These are phyloP conservation scores for Gobionotothen gibberifrons DNA, from an alignment of 2,797 vertebrate genomes.

Conservation along the genomic window DNA sequence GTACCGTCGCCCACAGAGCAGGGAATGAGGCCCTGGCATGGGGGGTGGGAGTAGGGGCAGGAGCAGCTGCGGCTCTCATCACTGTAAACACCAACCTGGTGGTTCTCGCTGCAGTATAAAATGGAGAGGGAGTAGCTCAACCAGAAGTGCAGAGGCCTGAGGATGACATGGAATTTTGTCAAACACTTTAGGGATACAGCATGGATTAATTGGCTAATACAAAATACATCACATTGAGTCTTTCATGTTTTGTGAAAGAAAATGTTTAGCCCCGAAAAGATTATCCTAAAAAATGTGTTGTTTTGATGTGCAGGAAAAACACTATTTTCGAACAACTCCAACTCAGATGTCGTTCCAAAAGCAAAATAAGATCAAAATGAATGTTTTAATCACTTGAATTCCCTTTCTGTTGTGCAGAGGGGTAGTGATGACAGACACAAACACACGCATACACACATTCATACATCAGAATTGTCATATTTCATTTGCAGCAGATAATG, in stretches of 20 bases:
- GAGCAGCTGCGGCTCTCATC: conserved; percentile 91
- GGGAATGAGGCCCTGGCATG: conserved; percentile 88
- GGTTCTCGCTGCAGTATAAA: conserved; percentile 94
- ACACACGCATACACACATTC: conserved; percentile 8
- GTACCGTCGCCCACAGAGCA: conserved; percentile 88
- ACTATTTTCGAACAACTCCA: conserved; percentile 42
- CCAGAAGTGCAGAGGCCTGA: conserved; percentile 91
- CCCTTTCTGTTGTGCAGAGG: conserved; percentile 51
- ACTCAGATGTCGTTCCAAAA: conserved; percentile 50
- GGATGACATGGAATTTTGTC: conserved; percentile 39
- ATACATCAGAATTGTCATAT: background rate
- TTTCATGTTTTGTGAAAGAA: conserved; percentile 35
- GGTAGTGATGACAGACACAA: conserved; percentile 17
- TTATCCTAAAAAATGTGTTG: conserved; percentile 4
- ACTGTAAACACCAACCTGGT: conserved; percentile 91
- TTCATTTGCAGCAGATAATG: too few species aligned
- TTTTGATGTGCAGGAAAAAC: conserved; percentile 40
- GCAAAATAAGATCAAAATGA: conserved; percentile 61
- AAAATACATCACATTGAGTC: conserved; percentile 14
- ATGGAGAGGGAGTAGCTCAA: conserved; percentile 90
- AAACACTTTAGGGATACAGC: conserved; percentile 5
- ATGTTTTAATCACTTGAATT: conserved; percentile 47
- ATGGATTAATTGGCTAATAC: conserved; percentile 2
- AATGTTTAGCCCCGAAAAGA: conserved; percentile 7
- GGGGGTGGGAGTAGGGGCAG: conserved; percentile 89